These are phyloP conservation scores for Anniella stebbinsi DNA, from an alignment of 2,797 vertebrate species.

Conservation along the genomic window DNA sequence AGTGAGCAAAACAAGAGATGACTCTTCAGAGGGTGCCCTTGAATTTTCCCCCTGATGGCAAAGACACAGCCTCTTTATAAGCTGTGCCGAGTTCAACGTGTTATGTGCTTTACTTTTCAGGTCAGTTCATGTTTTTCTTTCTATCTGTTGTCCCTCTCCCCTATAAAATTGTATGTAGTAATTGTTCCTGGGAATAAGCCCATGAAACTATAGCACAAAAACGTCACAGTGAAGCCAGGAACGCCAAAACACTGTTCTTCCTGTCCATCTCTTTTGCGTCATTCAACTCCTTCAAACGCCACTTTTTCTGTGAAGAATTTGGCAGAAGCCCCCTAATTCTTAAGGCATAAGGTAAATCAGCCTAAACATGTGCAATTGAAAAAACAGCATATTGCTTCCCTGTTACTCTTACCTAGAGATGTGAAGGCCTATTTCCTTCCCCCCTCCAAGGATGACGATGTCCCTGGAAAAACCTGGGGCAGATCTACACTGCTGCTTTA, in stretches of 20 bases:
- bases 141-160: not conserved
- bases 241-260: not conserved
- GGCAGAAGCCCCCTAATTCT: not conserved
- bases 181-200: not conserved
- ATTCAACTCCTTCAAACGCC: not conserved
- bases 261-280: not conserved
- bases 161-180: not conserved
- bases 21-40: not conserved
- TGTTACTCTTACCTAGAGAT: no score
- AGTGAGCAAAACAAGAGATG: slow-evolving; percentile 27
- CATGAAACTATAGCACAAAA: not conserved
- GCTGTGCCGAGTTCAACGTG: not conserved
- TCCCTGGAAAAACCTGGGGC: no score
- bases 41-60: slow-evolving; percentile 2
- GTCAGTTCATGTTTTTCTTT: slow-evolving; percentile 9
- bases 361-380: no score
- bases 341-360: no score
- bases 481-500: no score
- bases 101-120: slow-evolving; percentile 6
- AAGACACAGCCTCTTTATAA: not conserved
- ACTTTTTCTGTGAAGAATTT: not conserved
- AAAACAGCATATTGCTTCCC: no score
- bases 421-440: no score
- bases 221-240: fast-evolving
- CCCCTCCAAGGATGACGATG: no score